Evolutionary conservation across 2,113 vertebrate species (phyloP).

Genomic region (Pelecanoides urinatrix): DNA sequence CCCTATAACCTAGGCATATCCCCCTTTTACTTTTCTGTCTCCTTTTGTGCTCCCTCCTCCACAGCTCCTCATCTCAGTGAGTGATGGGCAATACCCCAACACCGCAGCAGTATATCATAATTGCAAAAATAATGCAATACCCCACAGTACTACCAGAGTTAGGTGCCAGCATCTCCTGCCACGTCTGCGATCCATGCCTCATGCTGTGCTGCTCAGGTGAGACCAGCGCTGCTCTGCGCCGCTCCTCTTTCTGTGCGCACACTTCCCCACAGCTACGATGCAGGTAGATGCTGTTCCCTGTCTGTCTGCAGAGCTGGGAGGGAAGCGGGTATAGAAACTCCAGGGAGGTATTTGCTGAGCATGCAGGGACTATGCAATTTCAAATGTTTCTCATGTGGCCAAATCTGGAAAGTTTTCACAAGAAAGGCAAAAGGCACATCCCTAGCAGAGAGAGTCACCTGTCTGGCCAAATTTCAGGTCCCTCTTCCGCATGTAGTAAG

Average conservation of each 20-base stretch:
- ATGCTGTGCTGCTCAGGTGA: background rate
- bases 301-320: background rate
- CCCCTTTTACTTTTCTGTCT: background rate
- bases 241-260: background rate
- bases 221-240: background rate
- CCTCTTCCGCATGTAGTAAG: background rate
- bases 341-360: background rate
- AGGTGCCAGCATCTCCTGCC: background rate
- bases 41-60: background rate
- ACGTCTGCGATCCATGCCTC: background rate
- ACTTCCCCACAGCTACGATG: background rate
- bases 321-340: background rate
- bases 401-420: background rate
- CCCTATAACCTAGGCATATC: background rate
- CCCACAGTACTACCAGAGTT: background rate
- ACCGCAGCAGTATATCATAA: background rate
- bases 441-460: background rate
- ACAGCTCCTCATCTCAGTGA: background rate
- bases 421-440: background rate
- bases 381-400: background rate
- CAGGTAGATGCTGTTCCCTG: fast-evolving
- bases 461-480: background rate
- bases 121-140: background rate
- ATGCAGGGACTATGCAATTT: background rate
- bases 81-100: background rate